phyloP scores from a whole-genome alignment of 2,888 invertebrate genomes.

The Crepidodera aurea region DNA sequence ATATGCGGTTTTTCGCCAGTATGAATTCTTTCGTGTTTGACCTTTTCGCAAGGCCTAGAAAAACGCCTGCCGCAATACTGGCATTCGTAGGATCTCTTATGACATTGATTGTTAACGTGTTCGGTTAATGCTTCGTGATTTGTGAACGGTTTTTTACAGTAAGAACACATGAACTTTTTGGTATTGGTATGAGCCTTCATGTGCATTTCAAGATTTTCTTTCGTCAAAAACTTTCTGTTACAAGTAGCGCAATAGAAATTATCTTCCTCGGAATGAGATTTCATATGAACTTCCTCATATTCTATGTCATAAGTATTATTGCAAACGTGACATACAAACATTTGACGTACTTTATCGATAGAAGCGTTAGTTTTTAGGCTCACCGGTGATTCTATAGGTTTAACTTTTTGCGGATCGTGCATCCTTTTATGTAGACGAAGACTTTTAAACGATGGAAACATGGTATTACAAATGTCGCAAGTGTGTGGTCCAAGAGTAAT shows the following conservation, averaged over 20 bases:
- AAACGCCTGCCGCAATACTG: constrained; percentile 77
- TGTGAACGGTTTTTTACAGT: constrained; percentile 58
- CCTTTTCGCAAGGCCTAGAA: constrained; percentile 79
- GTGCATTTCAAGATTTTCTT: constrained; percentile 75
- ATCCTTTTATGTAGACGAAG: constrained; percentile 76
- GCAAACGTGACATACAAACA: constrained; percentile 63
- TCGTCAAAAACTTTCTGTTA: constrained; percentile 74
- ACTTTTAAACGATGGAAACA: constrained; percentile 72
- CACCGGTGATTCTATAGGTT: constrained; percentile 64
- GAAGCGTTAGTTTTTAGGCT: constrained; percentile 49
- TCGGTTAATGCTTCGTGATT: constrained; percentile 47
- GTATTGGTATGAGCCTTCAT: constrained; percentile 72
- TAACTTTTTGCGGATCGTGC: constrained; percentile 73
- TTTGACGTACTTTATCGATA: constrained; percentile 50
- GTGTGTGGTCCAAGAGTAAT: constrained; percentile 59
- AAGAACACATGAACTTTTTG: constrained; percentile 61
- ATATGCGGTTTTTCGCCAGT: constrained; percentile 81
- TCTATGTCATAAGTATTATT: constrained; percentile 63
- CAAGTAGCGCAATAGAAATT: constrained; percentile 72
- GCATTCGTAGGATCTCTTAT: constrained; percentile 70
- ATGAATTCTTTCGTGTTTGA: constrained; percentile 85
- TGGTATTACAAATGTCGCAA: constrained; percentile 73
- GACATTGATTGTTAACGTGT: constrained; percentile 39
- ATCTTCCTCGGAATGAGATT: constrained; percentile 69
- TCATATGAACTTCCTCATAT: constrained; percentile 70